phyloP scores from a whole-genome alignment of 2,888 invertebrate species.

The Eupsilia transversa region DNA sequence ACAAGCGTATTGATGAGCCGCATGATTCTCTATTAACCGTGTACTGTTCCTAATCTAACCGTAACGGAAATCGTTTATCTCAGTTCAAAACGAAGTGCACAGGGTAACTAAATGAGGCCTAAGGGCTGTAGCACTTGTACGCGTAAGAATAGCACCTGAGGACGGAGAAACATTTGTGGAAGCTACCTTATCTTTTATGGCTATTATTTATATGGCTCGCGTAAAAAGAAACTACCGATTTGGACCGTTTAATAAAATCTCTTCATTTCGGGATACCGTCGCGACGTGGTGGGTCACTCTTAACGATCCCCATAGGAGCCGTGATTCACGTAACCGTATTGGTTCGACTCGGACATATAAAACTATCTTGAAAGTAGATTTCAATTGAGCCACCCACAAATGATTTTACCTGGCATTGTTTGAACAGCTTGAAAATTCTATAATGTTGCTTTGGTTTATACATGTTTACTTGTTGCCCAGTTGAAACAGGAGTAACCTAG shows the following conservation, averaged over 20 bases:
- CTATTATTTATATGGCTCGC: slow-evolving; percentile 16
- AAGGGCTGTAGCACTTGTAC: neutral
- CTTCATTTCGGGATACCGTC: slow-evolving; percentile 17
- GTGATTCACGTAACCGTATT: neutral
- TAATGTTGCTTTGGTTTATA: slow-evolving; percentile 19
- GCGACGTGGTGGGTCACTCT: neutral
- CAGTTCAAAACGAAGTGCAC: slow-evolving; percentile 45
- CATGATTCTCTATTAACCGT: slow-evolving; percentile 35
- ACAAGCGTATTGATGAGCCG: slow-evolving; percentile 33
- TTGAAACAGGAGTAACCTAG: slow-evolving; percentile 34
- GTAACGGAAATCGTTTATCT: slow-evolving; percentile 57
- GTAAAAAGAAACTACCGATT: slow-evolving; percentile 31
- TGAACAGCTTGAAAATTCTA: slow-evolving; percentile 12
- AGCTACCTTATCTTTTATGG: slow-evolving; percentile 14
- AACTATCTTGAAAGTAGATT: neutral
- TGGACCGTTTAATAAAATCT: slow-evolving; percentile 18
- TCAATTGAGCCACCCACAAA: neutral
- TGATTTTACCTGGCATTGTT: neutral
- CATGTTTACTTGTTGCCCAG: slow-evolving; percentile 51
- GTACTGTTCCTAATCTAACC: slow-evolving; percentile 34
- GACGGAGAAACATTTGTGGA: slow-evolving; percentile 14
- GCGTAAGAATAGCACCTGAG: neutral
- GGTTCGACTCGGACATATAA: neutral
- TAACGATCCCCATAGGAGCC: neutral
- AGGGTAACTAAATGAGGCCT: slow-evolving; percentile 39